These are phyloP conservation scores for Clavelina lepadiformis DNA, from an alignment of 23 tunicate species.

Conservation along the genomic window DNA sequence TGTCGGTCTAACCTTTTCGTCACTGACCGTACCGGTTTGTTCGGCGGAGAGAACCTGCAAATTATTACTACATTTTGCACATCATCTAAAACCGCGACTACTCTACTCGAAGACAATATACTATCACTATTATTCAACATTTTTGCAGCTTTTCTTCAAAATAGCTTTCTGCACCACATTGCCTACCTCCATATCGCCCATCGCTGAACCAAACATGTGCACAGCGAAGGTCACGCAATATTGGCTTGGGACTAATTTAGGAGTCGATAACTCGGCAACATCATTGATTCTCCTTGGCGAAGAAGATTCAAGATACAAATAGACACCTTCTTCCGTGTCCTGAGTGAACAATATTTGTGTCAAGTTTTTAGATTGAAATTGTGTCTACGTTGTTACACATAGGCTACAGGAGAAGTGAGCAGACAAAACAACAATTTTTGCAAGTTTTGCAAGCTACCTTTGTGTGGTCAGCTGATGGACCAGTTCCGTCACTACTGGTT, in stretches of 20 bases:
- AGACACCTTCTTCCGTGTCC: constrained; percentile 60
- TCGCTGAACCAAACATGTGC: constrained; percentile 93
- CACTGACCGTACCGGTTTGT: constrained; percentile 21
- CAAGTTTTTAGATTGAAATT: background rate
- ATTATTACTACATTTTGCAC: too few species aligned
- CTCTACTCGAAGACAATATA: too few species aligned
- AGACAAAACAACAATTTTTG: constrained; percentile 6
- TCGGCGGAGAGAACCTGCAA: constrained; percentile 55
- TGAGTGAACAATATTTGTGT: background rate
- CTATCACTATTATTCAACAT: too few species aligned
- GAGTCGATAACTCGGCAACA: constrained; percentile 51
- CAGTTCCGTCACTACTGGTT: constrained; percentile 80
- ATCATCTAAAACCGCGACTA: too few species aligned
- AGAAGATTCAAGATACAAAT: constrained; percentile 81
- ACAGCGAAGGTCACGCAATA: constrained; percentile 65
- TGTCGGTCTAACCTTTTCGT: background rate
- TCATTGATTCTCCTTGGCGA: constrained; percentile 54
- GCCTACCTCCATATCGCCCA: constrained; percentile 51
- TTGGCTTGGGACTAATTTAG: constrained; percentile 40
- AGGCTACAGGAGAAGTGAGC: background rate
- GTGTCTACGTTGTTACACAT: background rate
- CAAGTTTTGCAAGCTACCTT: constrained; percentile 21
- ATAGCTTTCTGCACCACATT: too few species aligned
- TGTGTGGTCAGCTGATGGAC: constrained; percentile 72
- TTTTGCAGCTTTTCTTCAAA: too few species aligned